Conservation (phyloP, 2,797 vertebrate species). For the Aulostomus chinensis region DNA sequence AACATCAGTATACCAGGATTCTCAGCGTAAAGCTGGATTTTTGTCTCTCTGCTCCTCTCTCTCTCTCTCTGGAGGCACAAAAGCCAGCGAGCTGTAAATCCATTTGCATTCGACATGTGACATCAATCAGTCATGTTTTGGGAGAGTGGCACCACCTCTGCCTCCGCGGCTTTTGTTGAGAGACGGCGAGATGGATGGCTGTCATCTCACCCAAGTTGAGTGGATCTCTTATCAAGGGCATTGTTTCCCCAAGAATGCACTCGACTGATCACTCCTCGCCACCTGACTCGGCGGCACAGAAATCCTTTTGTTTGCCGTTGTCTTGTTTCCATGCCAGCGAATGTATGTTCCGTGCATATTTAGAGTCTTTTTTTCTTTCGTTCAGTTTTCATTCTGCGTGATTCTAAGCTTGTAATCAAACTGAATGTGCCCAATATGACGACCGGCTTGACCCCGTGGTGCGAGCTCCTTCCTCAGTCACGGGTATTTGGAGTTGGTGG, state of each 20-base stretch:
- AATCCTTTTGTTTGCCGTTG: constrained; percentile 22
- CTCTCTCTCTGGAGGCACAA: constrained; percentile 40
- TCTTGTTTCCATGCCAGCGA: constrained; percentile 23
- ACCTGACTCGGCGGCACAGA: constrained; percentile 30
- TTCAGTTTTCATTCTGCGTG: no score
- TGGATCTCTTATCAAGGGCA: constrained; percentile 69
- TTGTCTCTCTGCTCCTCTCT: constrained; percentile 29
- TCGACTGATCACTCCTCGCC: constrained; percentile 41
- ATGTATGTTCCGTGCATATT: no score
- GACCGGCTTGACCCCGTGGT: no score
- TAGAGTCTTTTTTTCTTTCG: no score
- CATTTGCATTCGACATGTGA: constrained; percentile 74
- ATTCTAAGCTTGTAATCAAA: no score
- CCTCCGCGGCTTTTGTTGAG: constrained; percentile 51
- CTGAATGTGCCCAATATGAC: no score
- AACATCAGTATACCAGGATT: no score
- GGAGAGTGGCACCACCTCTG: constrained; percentile 62
- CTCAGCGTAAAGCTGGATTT: no score
- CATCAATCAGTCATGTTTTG: constrained; percentile 76
- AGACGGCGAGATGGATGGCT: constrained; percentile 65
- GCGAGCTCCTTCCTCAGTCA: no score
- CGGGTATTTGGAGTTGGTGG: constrained; percentile 59
- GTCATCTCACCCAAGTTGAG: constrained; percentile 64
- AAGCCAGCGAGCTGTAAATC: constrained; percentile 70
- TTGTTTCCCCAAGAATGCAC: constrained; percentile 61